phyloP scores from a whole-genome alignment of 2,113 vertebrate species.

The Acanthisitta chloris region DNA sequence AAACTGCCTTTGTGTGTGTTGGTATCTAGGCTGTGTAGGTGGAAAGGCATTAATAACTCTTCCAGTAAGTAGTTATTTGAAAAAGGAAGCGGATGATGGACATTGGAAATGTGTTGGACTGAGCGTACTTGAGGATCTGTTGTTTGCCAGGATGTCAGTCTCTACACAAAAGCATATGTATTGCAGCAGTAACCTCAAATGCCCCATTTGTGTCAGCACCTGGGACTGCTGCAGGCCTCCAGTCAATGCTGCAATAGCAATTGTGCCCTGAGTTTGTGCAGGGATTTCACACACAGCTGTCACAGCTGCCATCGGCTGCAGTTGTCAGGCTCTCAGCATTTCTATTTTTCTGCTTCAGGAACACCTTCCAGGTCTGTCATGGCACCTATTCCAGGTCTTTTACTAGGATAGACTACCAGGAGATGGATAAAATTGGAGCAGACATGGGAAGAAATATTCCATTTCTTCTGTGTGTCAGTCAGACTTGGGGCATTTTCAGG shows the following conservation, averaged over 20 bases:
- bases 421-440: background rate
- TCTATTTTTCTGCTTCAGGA: background rate
- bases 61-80: background rate
- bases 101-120: background rate
- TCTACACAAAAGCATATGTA: background rate
- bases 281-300: background rate
- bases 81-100: background rate
- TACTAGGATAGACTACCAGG: background rate
- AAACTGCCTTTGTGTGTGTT: background rate
- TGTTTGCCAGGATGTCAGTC: background rate
- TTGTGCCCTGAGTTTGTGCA: fast-evolving
- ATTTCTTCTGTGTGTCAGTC: no score
- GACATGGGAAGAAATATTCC: background rate
- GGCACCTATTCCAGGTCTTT: background rate
- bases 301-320: background rate
- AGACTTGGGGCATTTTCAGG: background rate
- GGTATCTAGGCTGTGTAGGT: background rate
- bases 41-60: slow-evolving; percentile 6
- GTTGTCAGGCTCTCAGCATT: background rate
- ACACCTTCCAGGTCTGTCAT: background rate
- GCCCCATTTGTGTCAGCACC: background rate
- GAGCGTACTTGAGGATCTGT: background rate
- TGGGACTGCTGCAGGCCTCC: background rate
- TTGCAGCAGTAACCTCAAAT: background rate
- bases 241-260: background rate